phyloP scores from a whole-genome alignment of 1,140 invertebrate species.

The Psilanteris sp. region DNA sequence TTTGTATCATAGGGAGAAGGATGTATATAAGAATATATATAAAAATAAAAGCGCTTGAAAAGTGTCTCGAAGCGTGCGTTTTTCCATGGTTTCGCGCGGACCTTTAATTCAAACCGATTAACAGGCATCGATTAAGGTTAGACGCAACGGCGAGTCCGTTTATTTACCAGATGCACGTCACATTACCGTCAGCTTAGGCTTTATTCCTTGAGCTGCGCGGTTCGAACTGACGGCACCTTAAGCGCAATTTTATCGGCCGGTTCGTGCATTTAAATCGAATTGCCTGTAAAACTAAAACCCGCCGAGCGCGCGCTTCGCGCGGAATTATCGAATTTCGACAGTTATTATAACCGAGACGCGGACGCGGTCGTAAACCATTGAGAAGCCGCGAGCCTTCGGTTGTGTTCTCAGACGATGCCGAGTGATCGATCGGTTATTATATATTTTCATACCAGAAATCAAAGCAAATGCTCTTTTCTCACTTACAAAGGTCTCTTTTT shows the following conservation, averaged over 20 bases:
- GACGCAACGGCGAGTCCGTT: constrained; percentile 46
- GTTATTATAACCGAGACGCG: no score
- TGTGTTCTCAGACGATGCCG: constrained; percentile 7
- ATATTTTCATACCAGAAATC: constrained; percentile 34
- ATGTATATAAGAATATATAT: no score
- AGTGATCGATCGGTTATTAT: constrained; percentile 24
- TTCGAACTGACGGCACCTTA: constrained; percentile 38
- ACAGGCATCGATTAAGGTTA: constrained; percentile 35
- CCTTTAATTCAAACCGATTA: constrained; percentile 17
- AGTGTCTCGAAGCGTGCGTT: neutral
- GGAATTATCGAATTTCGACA: no score
- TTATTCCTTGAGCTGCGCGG: constrained; percentile 58
- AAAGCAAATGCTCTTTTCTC: constrained; percentile 15
- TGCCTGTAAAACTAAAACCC: constrained; percentile 16
- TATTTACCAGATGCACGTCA: constrained; percentile 70
- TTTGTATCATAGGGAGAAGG: no score
- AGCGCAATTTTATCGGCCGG: constrained; percentile 23
- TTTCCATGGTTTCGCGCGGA: constrained; percentile 1
- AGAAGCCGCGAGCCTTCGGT: constrained; percentile 4
- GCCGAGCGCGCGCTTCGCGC: neutral
- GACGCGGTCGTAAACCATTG: no score
- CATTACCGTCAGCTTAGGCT: constrained; percentile 71
- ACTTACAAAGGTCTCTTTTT: no score
- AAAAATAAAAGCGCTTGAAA: no score
- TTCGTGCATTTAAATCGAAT: constrained; percentile 28